Base-by-base conservation (phyloP, 2,113 vertebrate species). In the Tragulus kanchil region DNA sequence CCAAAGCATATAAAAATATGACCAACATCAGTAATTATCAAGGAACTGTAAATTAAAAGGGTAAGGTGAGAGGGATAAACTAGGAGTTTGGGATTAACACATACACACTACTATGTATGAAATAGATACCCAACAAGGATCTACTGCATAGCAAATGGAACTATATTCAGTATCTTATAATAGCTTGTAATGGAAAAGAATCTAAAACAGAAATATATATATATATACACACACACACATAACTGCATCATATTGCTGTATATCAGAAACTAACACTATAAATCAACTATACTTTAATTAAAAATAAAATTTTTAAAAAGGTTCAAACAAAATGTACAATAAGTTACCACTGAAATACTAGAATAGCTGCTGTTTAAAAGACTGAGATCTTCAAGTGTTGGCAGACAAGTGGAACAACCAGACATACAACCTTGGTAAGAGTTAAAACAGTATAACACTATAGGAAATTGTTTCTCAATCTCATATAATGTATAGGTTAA, bases 31-130 rank as follows among this genome's bases (percentile, higher is more conserved):
- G 85, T 82, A 95, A 50, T 88, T n/a, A 77, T 83, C 16, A 86
- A 91, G 17, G 23, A 93, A 83, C 85, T 65, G 28, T 11, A 90
- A 87, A 91, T 50, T 61, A 78, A 93, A 77, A 77, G 4, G 48
- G 73, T 13, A 52, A 77, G 25, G 26, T 7, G 25, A 5, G 21
- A 73, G 48, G 48, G 4, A 77, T 77, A 77, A 77, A 77, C 10
- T 77, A 52, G 73, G 26, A 77, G 48, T 52, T 77, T 77, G 73
- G 2, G 5, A 77, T 77, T 77, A 50, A 77, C 25, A 50, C 14
- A 31, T 31, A 77, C 48, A 28, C 26, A 52, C 26, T 31, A 50
- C 73, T 17, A 52, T 52, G 28, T 77, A 77, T 77, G 48, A 77
- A 77, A 26, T 52, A 77, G 48, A 52, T 77, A 77, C 16, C 14